Base-by-base conservation (phyloP, 2,797 vertebrate species). In the Argyrosomus regius region DNA sequence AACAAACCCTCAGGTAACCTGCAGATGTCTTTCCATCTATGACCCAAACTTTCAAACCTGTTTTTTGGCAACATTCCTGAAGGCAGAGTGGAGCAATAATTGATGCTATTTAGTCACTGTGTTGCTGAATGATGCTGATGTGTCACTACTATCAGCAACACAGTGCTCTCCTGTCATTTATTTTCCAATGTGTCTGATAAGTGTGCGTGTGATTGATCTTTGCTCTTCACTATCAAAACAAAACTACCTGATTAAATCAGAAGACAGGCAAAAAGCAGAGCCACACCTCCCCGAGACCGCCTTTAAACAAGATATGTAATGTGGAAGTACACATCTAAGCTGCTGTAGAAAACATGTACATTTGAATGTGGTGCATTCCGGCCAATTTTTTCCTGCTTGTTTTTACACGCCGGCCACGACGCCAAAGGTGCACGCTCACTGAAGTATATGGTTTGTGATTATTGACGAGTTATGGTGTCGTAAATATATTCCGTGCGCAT, bases 401-500 rank as follows among this genome's bases (percentile, higher is more conserved):
- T 64, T 67, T n/a, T 0, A 63, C 49, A 12, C 3, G 59, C 4
- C 54, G 43, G 46, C 22, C 59, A 2, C 2, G 12, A 46, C 3
- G 5, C 35, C 31, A 10, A 8, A 22, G 28, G 2, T 0, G 0
- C 6, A 10, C 0, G 6, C 31, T 3, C 5, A 3, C 0, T 12
- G 1, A 0, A 45, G 28, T 28, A 16, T 28, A 4, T 1, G 4
- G 4, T 3, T 61, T 0, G 8, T 8, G 2, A 2, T 39, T 0
- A 3, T 0, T 8, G 2, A 7, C 1, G 2, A 2, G 20, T 54
- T 0, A 35, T 0, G 1, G 5, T 0, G 1, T 0, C 1, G 1
- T 2, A 24, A 11, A 8, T 13, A 0, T 1, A 35, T 43, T 67
- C 41, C 6, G 66, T 4, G 0, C 11, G 0, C 2, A 1, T 49